Conservation (phyloP, 1,140 invertebrate species). For the Heliconius nattereri region DNA sequence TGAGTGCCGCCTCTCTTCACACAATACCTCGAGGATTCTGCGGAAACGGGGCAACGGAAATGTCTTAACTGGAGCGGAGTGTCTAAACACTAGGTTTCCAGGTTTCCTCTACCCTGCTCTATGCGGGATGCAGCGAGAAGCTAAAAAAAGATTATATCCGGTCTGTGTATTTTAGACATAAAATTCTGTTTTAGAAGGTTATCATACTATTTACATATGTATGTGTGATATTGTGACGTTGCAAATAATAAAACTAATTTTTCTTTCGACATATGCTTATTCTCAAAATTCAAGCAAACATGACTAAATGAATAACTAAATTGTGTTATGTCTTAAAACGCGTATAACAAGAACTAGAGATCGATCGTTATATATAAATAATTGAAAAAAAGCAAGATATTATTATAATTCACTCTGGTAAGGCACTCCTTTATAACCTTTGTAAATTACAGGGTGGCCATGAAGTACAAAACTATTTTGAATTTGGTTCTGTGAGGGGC, state of each 20-base stretch:
- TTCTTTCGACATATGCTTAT: not conserved
- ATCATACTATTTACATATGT: not conserved
- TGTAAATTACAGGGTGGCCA: not conserved
- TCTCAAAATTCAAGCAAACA: not conserved
- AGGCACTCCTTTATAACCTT: slow-evolving; percentile 7
- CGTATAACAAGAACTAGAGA: not conserved
- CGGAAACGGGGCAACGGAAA: no score
- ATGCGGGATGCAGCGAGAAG: no score
- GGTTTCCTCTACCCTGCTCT: no score
- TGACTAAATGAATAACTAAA: not conserved
- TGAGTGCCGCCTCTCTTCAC: no score
- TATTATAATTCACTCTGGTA: not conserved
- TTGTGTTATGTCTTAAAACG: not conserved
- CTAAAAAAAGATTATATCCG: no score
- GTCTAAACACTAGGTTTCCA: no score
- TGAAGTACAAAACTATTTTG: no score
- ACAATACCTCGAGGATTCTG: no score
- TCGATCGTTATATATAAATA: slow-evolving; percentile 8
- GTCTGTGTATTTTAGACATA: no score
- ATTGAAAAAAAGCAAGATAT: not conserved
- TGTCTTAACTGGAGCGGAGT: no score
- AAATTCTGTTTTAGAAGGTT: not conserved
- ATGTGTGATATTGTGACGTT: no score
- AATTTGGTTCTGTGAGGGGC: no score
- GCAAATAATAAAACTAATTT: not conserved